phyloP scores from a whole-genome alignment of 2,888 invertebrate genomes.

The Sarcophaga carnaria region DNA sequence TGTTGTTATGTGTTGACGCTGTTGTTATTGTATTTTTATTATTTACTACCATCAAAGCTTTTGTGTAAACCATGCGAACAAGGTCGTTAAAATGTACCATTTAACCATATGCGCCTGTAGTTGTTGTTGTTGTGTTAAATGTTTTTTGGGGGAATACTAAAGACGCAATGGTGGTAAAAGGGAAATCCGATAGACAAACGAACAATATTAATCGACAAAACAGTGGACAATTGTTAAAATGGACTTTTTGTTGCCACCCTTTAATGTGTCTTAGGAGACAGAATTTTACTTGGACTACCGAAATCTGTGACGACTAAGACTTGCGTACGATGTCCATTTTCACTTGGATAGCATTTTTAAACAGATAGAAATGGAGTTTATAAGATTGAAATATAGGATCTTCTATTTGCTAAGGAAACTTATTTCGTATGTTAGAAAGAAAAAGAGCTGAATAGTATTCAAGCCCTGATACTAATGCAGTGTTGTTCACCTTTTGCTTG shows the following conservation, averaged over 20 bases:
- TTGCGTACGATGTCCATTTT: no score
- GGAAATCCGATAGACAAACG: not conserved
- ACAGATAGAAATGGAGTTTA: no score
- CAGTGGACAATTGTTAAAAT: conserved; percentile 11
- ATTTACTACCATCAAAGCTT: conserved; percentile 47
- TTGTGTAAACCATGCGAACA: conserved; percentile 45
- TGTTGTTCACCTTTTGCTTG: no score
- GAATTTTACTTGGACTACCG: no score
- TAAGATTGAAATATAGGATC: no score
- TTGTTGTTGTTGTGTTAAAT: conserved; percentile 38
- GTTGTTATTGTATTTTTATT: conserved; percentile 12
- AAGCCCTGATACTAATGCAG: no score
- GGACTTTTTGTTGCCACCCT: not conserved
- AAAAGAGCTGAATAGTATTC: no score
- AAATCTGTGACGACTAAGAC: no score
- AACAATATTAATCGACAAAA: conserved; percentile 9
- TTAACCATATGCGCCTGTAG: conserved; percentile 19
- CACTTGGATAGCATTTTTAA: no score
- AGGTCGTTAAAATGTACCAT: conserved; percentile 48
- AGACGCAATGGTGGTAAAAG: not conserved
- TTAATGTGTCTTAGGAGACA: not conserved
- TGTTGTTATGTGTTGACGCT: not conserved
- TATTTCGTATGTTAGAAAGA: no score
- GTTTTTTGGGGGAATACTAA: conserved; percentile 39
- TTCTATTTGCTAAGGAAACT: no score